Base-by-base conservation (phyloP, 2,797 vertebrate genomes). In the Diglossa cyanea region DNA sequence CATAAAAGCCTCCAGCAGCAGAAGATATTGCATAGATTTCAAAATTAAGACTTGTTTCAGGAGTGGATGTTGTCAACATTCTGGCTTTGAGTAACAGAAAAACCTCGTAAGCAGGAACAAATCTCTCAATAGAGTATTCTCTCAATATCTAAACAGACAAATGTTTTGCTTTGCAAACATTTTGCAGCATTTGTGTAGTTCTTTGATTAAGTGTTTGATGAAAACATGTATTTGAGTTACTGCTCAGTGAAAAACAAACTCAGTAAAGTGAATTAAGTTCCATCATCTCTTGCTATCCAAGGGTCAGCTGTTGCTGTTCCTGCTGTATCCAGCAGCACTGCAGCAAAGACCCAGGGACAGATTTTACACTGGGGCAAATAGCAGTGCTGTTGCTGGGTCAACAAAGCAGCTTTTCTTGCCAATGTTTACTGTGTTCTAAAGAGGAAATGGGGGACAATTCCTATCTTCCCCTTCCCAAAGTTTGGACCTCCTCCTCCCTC, bases 21-120 rank as follows among this genome's bases (percentile, higher is more conserved):
- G 67, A 62, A 89, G 61, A 91, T n/a, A 67, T 1, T 39, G 57
- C 74, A 83, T 2, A 37, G 30, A 83, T 72, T 75, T 92, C 85
- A 94, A 88, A 80, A 93, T 66, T 68, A 84, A 76, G 90, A 55
- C 86, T 81, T 86, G 61, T 81, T 95, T 86, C 66, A 78, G 66
- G 58, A 90, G 37, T 35, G 62, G 81, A 75, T 88, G 55, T 51
- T 88, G 77, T 58, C 79, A 72, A 75, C 71, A 81, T 71, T 80
- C 80, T 35, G 48, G 35, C 60, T 84, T n/a, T 66, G 83, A 86
- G 7, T 66, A 87, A 91, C 45, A 85, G 57, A 68, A 86, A 72
- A 87, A 53, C 26, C 89, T 82, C 4, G 0, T 53, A 85, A 90
- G 50, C 72, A 86, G 58, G 45, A 93, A 74, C 68, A 80, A 54